phyloP scores from a whole-genome alignment of 2,797 vertebrate species.

The Psittacula derbiana region DNA sequence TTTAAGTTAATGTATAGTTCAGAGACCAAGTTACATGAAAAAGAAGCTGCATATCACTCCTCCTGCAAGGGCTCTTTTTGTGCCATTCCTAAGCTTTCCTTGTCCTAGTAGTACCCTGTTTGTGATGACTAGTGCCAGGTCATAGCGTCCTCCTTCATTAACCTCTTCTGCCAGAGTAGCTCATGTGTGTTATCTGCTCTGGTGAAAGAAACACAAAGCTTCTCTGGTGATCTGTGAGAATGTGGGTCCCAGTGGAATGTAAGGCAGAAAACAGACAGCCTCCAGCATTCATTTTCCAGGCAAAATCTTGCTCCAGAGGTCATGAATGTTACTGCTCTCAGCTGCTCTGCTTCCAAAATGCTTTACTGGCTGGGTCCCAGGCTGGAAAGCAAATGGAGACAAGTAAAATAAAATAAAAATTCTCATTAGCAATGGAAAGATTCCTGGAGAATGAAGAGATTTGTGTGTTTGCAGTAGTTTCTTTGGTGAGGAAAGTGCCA shows the following conservation, averaged over 20 bases:
- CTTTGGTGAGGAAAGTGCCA: background rate
- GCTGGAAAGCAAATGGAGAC: background rate
- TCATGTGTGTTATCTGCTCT: background rate
- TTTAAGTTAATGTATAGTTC: background rate
- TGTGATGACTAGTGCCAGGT: background rate
- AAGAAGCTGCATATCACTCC: background rate
- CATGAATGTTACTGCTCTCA: background rate
- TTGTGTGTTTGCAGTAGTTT: background rate
- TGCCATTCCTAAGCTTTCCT: background rate
- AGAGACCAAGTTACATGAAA: background rate
- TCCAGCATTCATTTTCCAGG: background rate
- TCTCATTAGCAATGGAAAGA: background rate
- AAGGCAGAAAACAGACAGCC: background rate
- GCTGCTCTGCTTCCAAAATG: background rate
- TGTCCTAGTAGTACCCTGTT: background rate
- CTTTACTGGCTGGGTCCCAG: background rate
- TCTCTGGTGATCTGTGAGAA: background rate
- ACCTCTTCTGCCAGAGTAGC: background rate
- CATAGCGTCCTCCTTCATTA: background rate
- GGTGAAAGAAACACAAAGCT: background rate
- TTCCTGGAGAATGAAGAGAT: background rate
- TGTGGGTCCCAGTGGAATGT: background rate
- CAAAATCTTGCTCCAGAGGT: background rate
- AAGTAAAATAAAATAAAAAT: background rate
- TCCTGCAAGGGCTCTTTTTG: accelerated